Evolutionary conservation across 2,888 invertebrate species (phyloP).

Genomic region (Pseudoips prasinana): DNA sequence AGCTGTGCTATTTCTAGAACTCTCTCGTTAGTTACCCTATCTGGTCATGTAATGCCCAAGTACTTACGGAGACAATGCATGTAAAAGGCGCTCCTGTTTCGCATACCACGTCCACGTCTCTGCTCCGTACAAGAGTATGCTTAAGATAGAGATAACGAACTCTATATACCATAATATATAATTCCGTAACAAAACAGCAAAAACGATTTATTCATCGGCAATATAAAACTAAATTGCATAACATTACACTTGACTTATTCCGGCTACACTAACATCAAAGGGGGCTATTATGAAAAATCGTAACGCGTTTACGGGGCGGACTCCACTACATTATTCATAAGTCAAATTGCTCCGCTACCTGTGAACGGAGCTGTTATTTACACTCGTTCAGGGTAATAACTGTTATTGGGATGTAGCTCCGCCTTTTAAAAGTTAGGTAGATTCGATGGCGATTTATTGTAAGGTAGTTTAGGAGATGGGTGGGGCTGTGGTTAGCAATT

Average conservation of each 20-base stretch:
- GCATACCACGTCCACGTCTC: too few relatives aligned
- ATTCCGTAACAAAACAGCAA: conserved; percentile 8
- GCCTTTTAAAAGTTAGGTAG: conserved; percentile 45
- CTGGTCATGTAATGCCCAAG: too few relatives aligned
- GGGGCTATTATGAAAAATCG: conserved; percentile 79
- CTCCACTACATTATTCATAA: conserved; percentile 72
- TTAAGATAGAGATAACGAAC: too few relatives aligned
- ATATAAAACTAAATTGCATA: conserved; percentile 67
- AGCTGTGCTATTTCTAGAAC: too few relatives aligned
- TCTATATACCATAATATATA: too few relatives aligned
- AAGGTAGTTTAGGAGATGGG: neutral
- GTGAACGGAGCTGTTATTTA: conserved; percentile 62
- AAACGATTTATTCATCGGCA: conserved; percentile 29
- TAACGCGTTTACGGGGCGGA: conserved; percentile 78
- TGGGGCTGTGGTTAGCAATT: too few relatives aligned
- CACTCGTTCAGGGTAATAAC: conserved; percentile 54
- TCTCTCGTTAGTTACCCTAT: too few relatives aligned
- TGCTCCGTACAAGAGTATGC: too few relatives aligned
- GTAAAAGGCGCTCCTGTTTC: too few relatives aligned
- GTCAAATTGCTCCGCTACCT: conserved; percentile 68
- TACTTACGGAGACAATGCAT: too few relatives aligned
- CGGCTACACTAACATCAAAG: conserved; percentile 56
- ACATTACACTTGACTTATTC: conserved; percentile 57
- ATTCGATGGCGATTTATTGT: conserved; percentile 23
- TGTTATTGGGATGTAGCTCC: conserved; percentile 55